These are phyloP conservation scores for Trichogramma dendrolimi DNA, from an alignment of 2,888 invertebrate genomes.

Conservation along the genomic window DNA sequence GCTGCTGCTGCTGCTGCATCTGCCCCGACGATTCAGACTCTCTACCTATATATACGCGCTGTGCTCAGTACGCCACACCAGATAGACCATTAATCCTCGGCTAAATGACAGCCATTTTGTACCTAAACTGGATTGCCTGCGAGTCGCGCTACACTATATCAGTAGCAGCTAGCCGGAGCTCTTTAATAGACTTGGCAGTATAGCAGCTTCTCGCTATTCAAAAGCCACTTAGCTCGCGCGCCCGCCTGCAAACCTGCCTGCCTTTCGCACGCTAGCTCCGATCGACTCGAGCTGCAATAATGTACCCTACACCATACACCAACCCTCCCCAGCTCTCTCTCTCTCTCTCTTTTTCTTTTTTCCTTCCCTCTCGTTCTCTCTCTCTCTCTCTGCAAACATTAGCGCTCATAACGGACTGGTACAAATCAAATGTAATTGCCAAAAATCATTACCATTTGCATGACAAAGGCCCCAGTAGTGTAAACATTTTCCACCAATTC, in stretches of 20 bases:
- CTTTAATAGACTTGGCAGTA: constrained; percentile 21
- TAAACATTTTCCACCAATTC: too few relatives aligned
- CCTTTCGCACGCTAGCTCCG: not conserved
- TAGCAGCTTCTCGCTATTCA: constrained; percentile 9
- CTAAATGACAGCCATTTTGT: constrained; percentile 54
- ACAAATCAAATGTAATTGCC: too few relatives aligned
- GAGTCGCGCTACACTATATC: constrained; percentile 36
- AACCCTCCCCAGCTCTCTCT: not conserved
- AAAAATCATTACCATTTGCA: too few relatives aligned
- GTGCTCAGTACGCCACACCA: constrained; percentile 34
- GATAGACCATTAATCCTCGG: constrained; percentile 50
- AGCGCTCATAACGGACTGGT: too few relatives aligned
- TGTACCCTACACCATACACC: too few relatives aligned
- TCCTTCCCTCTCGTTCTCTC: not conserved
- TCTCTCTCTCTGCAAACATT: too few relatives aligned
- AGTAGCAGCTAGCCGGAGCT: constrained; percentile 1
- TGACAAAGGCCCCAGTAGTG: too few relatives aligned
- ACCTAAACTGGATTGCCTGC: constrained; percentile 53
- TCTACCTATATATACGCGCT: constrained; percentile 28
- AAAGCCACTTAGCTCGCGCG: constrained; percentile 6
- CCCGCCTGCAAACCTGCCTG: not conserved
- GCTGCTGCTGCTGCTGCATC: constrained; percentile 44
- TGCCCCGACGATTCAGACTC: constrained; percentile 50
- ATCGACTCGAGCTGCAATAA: too few relatives aligned
- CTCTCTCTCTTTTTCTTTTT: not conserved